Conservation (phyloP, 2,888 invertebrate genomes). For the Campoplex capitator region DNA sequence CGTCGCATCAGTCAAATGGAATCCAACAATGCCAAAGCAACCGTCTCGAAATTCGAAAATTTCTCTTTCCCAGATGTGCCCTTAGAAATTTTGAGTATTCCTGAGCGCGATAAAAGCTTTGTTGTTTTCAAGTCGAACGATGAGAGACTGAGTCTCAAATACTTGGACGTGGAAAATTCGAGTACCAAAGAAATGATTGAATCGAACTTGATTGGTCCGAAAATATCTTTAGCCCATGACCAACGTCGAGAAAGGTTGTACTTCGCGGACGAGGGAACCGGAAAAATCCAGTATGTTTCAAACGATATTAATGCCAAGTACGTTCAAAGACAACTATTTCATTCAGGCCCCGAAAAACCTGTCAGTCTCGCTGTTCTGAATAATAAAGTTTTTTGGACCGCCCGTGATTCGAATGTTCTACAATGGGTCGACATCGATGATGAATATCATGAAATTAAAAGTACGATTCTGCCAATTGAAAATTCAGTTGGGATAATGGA, state of each 20-base stretch:
- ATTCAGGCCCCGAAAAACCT: background rate
- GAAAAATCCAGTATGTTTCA: background rate
- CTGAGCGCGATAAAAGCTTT: background rate
- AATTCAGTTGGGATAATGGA: background rate
- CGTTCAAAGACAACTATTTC: background rate
- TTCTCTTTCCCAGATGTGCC: background rate
- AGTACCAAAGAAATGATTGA: background rate
- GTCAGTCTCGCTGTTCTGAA: background rate
- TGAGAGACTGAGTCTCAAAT: background rate
- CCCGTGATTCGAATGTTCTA: background rate
- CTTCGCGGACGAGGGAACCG: background rate
- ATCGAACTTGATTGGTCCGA: background rate
- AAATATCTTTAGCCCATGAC: constrained; percentile 1
- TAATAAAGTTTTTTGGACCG: background rate
- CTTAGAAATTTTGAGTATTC: background rate
- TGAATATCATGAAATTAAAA: background rate
- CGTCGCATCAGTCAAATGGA: background rate
- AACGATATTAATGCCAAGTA: background rate
- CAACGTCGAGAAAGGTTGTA: background rate
- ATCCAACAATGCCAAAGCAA: background rate
- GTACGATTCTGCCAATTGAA: background rate
- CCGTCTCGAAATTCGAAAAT: too few species aligned
- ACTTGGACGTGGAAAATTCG: background rate
- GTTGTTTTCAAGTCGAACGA: background rate
- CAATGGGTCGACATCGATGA: background rate